Base-by-base conservation (phyloP, 2,797 vertebrate species). In the Lagorchestes hirsutus region DNA sequence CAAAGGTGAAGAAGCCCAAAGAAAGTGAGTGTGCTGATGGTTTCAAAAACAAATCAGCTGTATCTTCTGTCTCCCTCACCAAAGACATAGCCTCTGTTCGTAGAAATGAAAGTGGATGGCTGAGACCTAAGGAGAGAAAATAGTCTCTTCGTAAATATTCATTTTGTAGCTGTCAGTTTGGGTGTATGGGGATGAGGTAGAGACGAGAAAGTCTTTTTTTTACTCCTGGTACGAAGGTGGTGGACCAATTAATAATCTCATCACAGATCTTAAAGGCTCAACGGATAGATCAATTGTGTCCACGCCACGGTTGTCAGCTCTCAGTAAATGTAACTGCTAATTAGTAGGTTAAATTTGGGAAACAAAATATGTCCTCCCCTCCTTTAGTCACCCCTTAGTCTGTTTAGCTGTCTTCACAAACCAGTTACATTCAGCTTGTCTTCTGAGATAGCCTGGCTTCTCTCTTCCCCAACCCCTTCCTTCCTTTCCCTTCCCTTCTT, bases 61-160 rank as follows among this genome's bases (percentile, higher is more conserved):
- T 5, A 90, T 54, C 55, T 11, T 93, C 67, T 94, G 0, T 95
- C 91, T 95, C 31, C 54, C 0, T 67, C 67, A 40, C 74, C 52
- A 52, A 54, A 94, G 40, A 27, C 40, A 12, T 82, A n/a, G 11
- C 40, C 92, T 54, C 90, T 94, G 96, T 93, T 92, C 91, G 91
- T 93, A 95, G 91, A 92, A 96, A 90, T 57, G 52, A 96, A 96
- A 94, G 58, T 46, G 87, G 6, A 40, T 91, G 34, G 16, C 59
- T 0, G 2, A 59, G 57, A n/a, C 67, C 91, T 91, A 93, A 96
- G 56, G 90, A 50, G 40, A 87, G 40, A 94, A 97, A 95, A 91
- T 0, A 22, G 5, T 91, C 9, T 92, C 92, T 96, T 96, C 55
- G 57, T 27, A 93, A 92, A 50, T 87, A 46, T 46, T 50, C 74